Base-by-base conservation (phyloP, 2,113 vertebrate genomes). In the Neodon shergylaensis region DNA sequence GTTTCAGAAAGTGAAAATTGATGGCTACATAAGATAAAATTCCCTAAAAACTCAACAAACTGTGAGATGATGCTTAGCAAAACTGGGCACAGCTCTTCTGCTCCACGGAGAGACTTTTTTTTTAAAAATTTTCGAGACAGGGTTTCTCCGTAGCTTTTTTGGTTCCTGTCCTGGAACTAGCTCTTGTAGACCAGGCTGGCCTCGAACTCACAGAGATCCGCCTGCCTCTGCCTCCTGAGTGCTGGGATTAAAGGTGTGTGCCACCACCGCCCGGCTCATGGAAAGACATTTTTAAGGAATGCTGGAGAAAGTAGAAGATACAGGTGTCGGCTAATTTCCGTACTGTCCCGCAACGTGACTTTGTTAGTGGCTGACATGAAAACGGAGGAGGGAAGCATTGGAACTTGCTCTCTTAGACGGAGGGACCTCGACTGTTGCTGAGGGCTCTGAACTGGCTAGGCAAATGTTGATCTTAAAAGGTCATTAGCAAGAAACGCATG, bases 1-100 rank as follows among this genome's bases (percentile, higher is more conserved):
- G 85, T 82, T 93, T 89, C 47, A 87, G 78, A 95, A 92, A 44
- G 84, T 91, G 33, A 83, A 95, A 95, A 79, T 42, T 49, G 52
- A 39, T 73, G 44, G 22, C 28, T n/a, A 66, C 4, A 28, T 74
- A 94, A 91, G 16, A 24, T 63, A 92, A 49, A 94, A 68, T 88
- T 76, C 52, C 65, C n/a, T 84, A 88, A 91, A 70, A 39, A 63
- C 52, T 90, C n/a, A 94, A 58, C 3, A 33, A 74, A 39, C 36
- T 90, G 42, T 88, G n/a, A 90, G 68, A 78, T 63, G 36, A 26
- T 84, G 44, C 61, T 92, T n/a, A 78, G n/a, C 72, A 93, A 24
- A 81, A 83, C 63, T 79, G 65, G 42, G 76, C 78, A 85, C 1
- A 91, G 52, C 58, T 94, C 90, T 86, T 42, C 94, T 89, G 68